Conservation (phyloP, 2,888 invertebrate species). For the Trisateles emortualis region DNA sequence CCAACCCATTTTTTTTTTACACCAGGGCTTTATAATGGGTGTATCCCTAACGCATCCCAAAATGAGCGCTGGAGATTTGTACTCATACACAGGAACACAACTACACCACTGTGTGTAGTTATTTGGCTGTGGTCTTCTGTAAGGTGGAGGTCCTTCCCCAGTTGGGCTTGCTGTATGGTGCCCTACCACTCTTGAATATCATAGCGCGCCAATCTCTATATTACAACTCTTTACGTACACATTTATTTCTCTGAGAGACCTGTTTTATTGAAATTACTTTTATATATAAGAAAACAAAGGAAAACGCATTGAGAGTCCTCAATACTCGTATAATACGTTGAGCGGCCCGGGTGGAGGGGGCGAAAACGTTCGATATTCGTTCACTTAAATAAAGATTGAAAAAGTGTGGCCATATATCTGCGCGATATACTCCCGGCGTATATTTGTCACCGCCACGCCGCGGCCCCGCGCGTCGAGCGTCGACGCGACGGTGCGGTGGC, state of each 20-base stretch:
- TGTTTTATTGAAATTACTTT: conserved; percentile 12
- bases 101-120: too few species aligned
- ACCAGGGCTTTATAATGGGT: too few species aligned
- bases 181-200: too few species aligned
- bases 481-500: background rate
- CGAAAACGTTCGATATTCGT: conserved; percentile 28
- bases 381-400: conserved; percentile 43
- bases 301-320: conserved; percentile 20
- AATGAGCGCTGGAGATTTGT: too few species aligned
- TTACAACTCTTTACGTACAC: too few species aligned
- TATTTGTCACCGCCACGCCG: conserved; percentile 16
- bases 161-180: too few species aligned
- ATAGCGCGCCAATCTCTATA: too few species aligned
- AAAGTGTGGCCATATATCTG: conserved; percentile 39
- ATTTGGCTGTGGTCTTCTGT: too few species aligned
- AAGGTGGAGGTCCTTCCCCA: too few species aligned
- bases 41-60: too few species aligned
- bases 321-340: conserved; percentile 15
- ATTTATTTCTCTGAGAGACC: background rate
- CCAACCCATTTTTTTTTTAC: too few species aligned
- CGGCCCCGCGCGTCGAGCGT: background rate
- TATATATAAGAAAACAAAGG: conserved; percentile 27
- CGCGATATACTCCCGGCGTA: conserved; percentile 13
- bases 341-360: background rate
- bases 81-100: too few species aligned